Base-by-base conservation (phyloP, 2,888 invertebrate species). In the Eilema sororculum region DNA sequence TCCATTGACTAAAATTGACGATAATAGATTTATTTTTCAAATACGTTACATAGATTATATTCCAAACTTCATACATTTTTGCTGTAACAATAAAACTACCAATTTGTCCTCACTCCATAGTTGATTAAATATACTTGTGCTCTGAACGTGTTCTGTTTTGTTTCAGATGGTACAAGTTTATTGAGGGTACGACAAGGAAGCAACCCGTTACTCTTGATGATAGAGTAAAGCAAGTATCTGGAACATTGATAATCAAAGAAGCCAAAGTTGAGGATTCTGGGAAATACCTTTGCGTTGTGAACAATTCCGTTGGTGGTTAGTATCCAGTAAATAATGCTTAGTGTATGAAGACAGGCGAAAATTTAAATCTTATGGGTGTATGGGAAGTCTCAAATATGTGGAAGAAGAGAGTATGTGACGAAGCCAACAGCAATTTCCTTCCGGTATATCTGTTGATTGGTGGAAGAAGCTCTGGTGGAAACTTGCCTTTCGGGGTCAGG, bases 141-240 rank as follows among this genome's bases (percentile, higher is more conserved):
- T 76, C 86, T 94, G 82, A 95, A 90, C 88, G 65, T 72, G 33
- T 84, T 95, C 89, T 95, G 89, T 83, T 86, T 96, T 96, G 96
- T 97, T 97, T 20, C 97, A 98, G 98, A 96, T 98, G 98, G 98
- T 98, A 98, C 94, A 98, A 98, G 91, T 98, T 98, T 93, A 97
- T 98, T 85, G 98, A 98, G 83, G 98, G 98, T 67, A 97, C 98
- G 0, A 96, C 97, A 5, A 96, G 98, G 68, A 98, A 98, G 89
- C 98, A 98, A 90, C 97, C 98, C n/a, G 98, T 99, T n/a, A 96
- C 97, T 56, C 94, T 98, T 78, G 98, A 98, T 89, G 98, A 98
- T 76, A 96, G 99, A 84, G 97, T 98, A 25, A 98, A 98, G 85
- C 98, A 99, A 95, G 98, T 98, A 22, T 98, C 99, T 74, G 99